Evolutionary conservation across 2,888 invertebrate species (phyloP).

Genomic region (Pterostichus niger): DNA sequence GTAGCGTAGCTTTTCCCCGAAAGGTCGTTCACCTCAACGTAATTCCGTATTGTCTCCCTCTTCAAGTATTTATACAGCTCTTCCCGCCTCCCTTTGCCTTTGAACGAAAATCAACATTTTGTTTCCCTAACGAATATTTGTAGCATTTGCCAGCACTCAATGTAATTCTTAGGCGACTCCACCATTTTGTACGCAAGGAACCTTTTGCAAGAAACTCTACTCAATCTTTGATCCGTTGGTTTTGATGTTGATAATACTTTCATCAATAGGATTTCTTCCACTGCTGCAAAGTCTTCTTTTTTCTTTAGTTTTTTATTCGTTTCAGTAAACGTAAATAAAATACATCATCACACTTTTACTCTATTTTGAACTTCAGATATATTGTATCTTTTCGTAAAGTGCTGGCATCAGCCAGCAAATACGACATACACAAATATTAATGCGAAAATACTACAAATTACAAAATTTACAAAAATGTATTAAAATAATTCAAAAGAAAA

Average conservation of each 20-base stretch:
- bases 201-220: background rate
- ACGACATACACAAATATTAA: too few relatives aligned
- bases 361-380: too few relatives aligned
- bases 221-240: background rate
- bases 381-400: too few relatives aligned
- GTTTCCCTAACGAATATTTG: slow-evolving; percentile 55
- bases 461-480: too few relatives aligned
- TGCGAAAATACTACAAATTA: too few relatives aligned
- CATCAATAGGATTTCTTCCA: background rate
- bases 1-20: slow-evolving; percentile 1
- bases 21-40: slow-evolving; percentile 20
- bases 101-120: slow-evolving; percentile 46
- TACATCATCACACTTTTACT: too few relatives aligned
- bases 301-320: too few relatives aligned
- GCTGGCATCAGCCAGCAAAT: too few relatives aligned
- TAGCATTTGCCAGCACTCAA: slow-evolving; percentile 27
- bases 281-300: too few relatives aligned
- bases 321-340: too few relatives aligned
- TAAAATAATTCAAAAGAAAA: too few relatives aligned
- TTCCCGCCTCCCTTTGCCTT: slow-evolving; percentile 4
- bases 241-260: background rate
- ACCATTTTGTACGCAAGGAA: background rate
- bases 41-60: slow-evolving; percentile 53
- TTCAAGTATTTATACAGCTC: slow-evolving; percentile 39
- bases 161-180: slow-evolving; percentile 1